Conservation (phyloP, 2,797 vertebrate species). For the Halcyon chelicuti region DNA sequence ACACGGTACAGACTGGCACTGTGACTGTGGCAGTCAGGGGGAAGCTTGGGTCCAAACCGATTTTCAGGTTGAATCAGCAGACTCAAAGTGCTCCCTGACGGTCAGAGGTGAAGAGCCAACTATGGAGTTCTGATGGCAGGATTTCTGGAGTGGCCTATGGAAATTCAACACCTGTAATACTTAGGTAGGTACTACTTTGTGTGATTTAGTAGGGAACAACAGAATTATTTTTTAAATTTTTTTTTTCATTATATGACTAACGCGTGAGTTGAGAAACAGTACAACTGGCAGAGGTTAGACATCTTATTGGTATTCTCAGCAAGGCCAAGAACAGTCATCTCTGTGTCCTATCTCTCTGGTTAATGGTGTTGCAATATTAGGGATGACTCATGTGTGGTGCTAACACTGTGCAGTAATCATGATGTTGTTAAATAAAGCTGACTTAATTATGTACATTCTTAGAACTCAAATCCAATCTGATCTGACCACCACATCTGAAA, state of each 20-base stretch:
- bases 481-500: constrained; percentile 21
- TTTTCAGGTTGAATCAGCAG: not conserved
- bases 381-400: not conserved
- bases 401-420: not conserved
- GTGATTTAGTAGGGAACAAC: not conserved
- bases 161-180: not conserved
- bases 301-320: not conserved
- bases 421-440: constrained; percentile 17
- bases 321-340: not conserved
- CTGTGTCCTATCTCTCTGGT: not conserved
- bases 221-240: no score
- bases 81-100: not conserved
- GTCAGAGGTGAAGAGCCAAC: not conserved
- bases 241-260: not conserved
- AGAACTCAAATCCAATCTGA: not conserved
- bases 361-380: not conserved
- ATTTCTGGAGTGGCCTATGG: not conserved
- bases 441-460: constrained; percentile 12
- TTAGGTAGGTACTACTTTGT: not conserved
- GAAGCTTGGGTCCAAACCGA: not conserved
- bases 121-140: not conserved
- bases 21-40: not conserved
- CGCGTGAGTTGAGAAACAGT: not conserved
- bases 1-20: not conserved
- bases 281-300: not conserved